Evolutionary conservation across 1,140 invertebrate species (phyloP).

Genomic region (Camponotus pennsylvanicus): DNA sequence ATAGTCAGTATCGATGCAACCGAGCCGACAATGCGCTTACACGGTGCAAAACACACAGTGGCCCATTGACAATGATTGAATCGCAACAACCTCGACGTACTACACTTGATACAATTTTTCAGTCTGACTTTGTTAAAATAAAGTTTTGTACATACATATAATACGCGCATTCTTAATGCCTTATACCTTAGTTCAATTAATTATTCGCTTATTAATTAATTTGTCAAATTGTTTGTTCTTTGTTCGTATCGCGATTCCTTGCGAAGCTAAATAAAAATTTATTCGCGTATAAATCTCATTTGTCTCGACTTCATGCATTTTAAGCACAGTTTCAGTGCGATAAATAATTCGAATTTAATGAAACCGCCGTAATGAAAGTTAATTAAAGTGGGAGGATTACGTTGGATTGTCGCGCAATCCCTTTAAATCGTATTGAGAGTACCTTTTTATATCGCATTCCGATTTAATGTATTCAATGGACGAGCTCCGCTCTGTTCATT

Average conservation of each 20-base stretch:
- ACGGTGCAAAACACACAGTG: neutral
- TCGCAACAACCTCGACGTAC: constrained; percentile 23
- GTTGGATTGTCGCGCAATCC: constrained; percentile 38
- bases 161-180: neutral
- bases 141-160: neutral
- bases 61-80: constrained; percentile 1
- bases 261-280: constrained; percentile 26
- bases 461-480: constrained; percentile 58
- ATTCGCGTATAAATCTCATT: constrained; percentile 7
- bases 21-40: constrained; percentile 1
- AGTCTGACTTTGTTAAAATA: neutral
- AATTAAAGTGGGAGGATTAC: constrained; percentile 44
- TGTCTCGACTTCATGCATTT: neutral
- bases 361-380: constrained; percentile 44
- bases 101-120: constrained; percentile 1
- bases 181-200: neutral
- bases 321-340: neutral
- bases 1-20: constrained; percentile 42
- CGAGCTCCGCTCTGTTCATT: constrained; percentile 40
- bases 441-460: constrained; percentile 50
- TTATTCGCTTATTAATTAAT: neutral
- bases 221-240: neutral
- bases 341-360: constrained; percentile 42
- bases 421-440: constrained; percentile 42
- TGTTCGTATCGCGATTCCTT: neutral